These are phyloP conservation scores for Brachyrhaphis roseni DNA, from an alignment of 2,797 vertebrate species.

Conservation along the genomic window DNA sequence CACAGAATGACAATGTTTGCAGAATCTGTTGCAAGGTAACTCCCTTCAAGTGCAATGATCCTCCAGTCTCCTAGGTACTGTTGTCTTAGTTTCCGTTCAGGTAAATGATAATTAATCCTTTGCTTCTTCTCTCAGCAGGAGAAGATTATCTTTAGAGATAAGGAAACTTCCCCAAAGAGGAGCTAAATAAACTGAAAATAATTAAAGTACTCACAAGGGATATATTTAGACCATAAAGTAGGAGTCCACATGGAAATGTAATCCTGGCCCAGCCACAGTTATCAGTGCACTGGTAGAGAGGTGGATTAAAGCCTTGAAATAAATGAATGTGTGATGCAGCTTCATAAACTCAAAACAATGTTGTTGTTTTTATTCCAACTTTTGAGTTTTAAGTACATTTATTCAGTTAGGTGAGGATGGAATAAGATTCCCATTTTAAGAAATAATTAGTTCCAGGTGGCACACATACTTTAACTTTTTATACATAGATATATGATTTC, in stretches of 20 bases:
- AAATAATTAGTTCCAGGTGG: neutral
- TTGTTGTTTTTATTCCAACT: neutral
- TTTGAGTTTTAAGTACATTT: neutral
- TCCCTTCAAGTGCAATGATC: conserved; percentile 5
- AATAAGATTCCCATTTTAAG: neutral
- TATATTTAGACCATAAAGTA: neutral
- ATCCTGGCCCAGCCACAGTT: neutral
- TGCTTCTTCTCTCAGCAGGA: neutral
- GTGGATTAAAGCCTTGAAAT: neutral
- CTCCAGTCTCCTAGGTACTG: neutral
- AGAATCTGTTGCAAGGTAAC: conserved; percentile 6
- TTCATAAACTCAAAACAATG: neutral
- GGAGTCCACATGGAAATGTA: neutral
- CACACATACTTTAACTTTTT: neutral
- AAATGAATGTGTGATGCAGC: neutral
- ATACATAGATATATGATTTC: neutral
- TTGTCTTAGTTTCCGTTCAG: conserved; percentile 2
- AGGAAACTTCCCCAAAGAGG: conserved; percentile 1
- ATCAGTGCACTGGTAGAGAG: neutral
- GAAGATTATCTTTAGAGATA: conserved; percentile 1
- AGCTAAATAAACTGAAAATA: neutral
- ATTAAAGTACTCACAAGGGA: neutral
- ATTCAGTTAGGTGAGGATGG: neutral
- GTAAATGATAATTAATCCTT: conserved; percentile 7
- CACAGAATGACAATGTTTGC: conserved; percentile 1